phyloP scores from a whole-genome alignment of 2,113 vertebrate species.

The Procavia capensis region DNA sequence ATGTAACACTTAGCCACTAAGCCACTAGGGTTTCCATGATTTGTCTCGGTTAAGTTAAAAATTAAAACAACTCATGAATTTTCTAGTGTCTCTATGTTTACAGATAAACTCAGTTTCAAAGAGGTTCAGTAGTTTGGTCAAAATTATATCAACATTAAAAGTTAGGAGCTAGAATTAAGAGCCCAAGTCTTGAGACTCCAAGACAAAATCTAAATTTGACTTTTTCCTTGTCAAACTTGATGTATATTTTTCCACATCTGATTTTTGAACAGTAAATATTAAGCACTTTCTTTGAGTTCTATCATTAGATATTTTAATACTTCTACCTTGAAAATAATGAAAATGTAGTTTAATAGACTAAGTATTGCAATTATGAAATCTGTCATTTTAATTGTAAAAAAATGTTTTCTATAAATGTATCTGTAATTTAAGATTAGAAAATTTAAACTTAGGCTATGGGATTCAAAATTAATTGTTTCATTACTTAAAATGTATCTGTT shows the following conservation, averaged over 20 bases:
- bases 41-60: conserved; percentile 15
- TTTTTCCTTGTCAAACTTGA: conserved; percentile 24
- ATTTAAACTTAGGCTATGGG: background rate
- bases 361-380: background rate
- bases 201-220: background rate
- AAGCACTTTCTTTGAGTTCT: background rate
- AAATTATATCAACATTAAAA: conserved; percentile 16
- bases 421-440: conserved; percentile 10
- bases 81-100: background rate
- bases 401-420: background rate
- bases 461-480: background rate
- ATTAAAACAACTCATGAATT: background rate
- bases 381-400: background rate
- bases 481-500: background rate
- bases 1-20: no score
- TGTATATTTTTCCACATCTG: conserved; percentile 6
- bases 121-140: background rate
- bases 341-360: background rate
- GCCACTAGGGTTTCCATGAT: conserved; percentile 52
- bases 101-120: conserved; percentile 1
- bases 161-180: background rate
- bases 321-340: conserved; percentile 3
- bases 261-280: conserved; percentile 26
- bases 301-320: background rate
- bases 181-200: background rate